These are phyloP conservation scores for Macrostomum cliftonense DNA, from an alignment of 2,888 invertebrate genomes.

Conservation along the genomic window DNA sequence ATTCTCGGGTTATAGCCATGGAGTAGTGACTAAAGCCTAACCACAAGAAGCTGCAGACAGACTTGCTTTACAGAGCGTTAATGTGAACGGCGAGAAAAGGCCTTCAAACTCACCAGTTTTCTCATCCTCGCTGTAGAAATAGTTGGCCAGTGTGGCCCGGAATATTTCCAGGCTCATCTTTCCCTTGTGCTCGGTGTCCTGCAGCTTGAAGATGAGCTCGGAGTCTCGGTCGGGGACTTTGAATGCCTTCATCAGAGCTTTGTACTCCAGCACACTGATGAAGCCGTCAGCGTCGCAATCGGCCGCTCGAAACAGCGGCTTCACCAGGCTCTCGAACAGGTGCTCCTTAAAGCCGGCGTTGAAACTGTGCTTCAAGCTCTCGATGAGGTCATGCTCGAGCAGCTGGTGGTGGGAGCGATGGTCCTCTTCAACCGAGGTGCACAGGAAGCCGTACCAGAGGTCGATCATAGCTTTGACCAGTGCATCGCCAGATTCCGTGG, in stretches of 20 bases:
- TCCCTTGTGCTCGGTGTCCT: not conserved
- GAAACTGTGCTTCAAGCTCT: conserved; percentile 1
- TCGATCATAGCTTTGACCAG: conserved; percentile 8
- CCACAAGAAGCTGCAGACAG: too few species aligned
- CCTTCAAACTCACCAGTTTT: conserved; percentile 1
- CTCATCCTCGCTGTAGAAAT: conserved; percentile 8
- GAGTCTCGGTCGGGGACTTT: conserved; percentile 5
- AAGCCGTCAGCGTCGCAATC: conserved; percentile 7
- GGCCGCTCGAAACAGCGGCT: conserved; percentile 8
- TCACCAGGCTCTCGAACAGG: conserved; percentile 6
- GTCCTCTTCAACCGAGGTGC: conserved; percentile 3
- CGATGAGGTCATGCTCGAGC: conserved; percentile 5
- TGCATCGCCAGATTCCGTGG: conserved; percentile 6
- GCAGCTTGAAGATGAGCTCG: conserved; percentile 7
- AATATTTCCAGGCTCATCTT: conserved; percentile 6
- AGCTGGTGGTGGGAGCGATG: conserved; percentile 5
- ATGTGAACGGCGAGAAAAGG: too few species aligned
- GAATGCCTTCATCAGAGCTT: conserved; percentile 4
- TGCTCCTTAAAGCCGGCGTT: conserved; percentile 6
- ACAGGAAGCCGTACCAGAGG: conserved; percentile 7
- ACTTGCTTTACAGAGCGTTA: too few species aligned
- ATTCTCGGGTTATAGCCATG: too few species aligned
- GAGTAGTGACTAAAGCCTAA: too few species aligned
- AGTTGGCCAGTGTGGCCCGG: conserved; percentile 5
- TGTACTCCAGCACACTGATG: conserved; percentile 9